Evolutionary conservation across 1,140 invertebrate genomes (phyloP).

Genomic region (Mycetomoellerius zeteki): DNA sequence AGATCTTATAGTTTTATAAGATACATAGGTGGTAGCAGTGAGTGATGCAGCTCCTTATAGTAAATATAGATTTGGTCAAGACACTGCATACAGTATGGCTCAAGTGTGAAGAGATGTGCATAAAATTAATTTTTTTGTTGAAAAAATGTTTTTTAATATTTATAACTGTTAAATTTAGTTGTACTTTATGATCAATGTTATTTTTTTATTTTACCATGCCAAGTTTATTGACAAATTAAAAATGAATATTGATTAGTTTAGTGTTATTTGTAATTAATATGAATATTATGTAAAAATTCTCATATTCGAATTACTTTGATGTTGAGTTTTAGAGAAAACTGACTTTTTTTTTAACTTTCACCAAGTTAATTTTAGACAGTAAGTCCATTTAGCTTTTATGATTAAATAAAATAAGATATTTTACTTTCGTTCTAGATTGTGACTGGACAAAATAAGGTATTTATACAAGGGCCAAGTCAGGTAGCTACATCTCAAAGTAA

Average conservation of each 20-base stretch:
- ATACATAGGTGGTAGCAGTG: slow-evolving; percentile 64
- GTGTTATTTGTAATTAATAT: not conserved
- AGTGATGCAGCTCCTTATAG: slow-evolving; percentile 43
- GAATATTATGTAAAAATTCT: not conserved
- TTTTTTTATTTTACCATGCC: not conserved
- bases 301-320: not conserved
- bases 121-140: slow-evolving; percentile 19
- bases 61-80: slow-evolving; percentile 72
- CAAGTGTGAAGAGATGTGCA: not conserved
- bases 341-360: slow-evolving; percentile 14
- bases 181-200: not conserved
- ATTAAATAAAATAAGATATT: slow-evolving; percentile 4
- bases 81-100: slow-evolving; percentile 23
- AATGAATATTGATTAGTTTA: slow-evolving; percentile 16
- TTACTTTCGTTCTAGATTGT: slow-evolving; percentile 79
- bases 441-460: slow-evolving; percentile 81
- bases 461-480: slow-evolving; percentile 82
- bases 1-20: slow-evolving; percentile 38
- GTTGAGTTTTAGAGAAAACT: not conserved
- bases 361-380: not conserved
- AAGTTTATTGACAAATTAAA: slow-evolving; percentile 24
- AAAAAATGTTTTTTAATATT: slow-evolving; percentile 5
- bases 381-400: slow-evolving; percentile 50
- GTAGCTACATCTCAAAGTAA: slow-evolving; percentile 80
- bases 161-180: slow-evolving; percentile 7